Base-by-base conservation (phyloP, 2,888 invertebrate genomes). In the Tenthredo mesomela region DNA sequence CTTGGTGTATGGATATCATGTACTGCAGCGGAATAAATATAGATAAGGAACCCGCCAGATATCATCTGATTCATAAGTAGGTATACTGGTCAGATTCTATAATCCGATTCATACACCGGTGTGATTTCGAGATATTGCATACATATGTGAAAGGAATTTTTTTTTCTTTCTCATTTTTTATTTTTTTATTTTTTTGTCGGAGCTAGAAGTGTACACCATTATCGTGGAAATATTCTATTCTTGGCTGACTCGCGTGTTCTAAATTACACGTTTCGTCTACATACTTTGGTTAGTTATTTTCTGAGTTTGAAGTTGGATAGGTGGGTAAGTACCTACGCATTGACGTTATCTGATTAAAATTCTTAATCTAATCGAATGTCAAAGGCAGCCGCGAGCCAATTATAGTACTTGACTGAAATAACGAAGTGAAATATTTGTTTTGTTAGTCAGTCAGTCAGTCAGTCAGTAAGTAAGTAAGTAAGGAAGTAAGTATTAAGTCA, bases 301-400 rank as follows among this genome's bases (percentile, higher is more conserved):
- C 4, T 25, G 9, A 61, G 21, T 12, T 25, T 3, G 25, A 61
- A 25, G 61, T 25, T 2, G 25, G 54, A n/a, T 54, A 7, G 54
- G 54, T n/a, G 18, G 54, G 7, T n/a, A 54, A 54, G 54, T 54
- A n/a, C 54, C 54, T 6, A 54, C 54, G 54, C 54, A 54, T 18
- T 54, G n/a, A 2, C 25, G 12, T 61, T 61, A 61, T 61, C 61
- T 61, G 61, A 61, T 61, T 61, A 61, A 21, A 25, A 61, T 61
- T 61, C 61, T 4, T 61, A 25, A 61, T 61, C 70, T 70, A 70
- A 70, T 70, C 37, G 70, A 70, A 70, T 7, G 70, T 70, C 70
- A 70, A 33, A 70, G 70, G 70, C 37, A 37, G 37, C 70, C 70
- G 70, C 37, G 70, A 70, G 37, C 37, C 70, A 70, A 40, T 70